Base-by-base conservation (phyloP, 2,888 invertebrate genomes). In the Athalia circularis region DNA sequence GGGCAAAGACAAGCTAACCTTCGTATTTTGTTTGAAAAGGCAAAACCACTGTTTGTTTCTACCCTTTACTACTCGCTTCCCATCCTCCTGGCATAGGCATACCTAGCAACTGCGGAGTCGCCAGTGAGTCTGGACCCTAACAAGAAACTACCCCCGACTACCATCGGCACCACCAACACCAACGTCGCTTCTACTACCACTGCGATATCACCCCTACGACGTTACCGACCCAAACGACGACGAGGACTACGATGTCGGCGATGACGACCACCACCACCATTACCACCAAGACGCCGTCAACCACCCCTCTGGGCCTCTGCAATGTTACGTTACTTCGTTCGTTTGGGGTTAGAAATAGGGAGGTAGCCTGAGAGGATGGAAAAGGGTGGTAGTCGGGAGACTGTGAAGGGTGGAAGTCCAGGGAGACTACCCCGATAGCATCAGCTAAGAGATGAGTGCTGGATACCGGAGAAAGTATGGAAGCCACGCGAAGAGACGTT, bases 41-140 rank as follows among this genome's bases (percentile, higher is more conserved):
- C 68, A 13, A 77, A 45, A 15, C 70, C 81, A 80, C 79, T 72
- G 82, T 82, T 57, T 83, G 84, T 85, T 85, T 82, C 82, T 82
- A 84, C 81, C 83, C 83, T 77, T 84, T 82, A 80, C 84, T 84
- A 83, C 79, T 81, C 80, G 50, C 77, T 80, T 80, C 81, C 80
- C 83, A 82, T 80, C 83, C 79, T 82, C 79, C 75, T 52, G 77
- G 65, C 79, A 67, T 76, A 79, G 79, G 79, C 76, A 76, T 79
- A 76, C 76, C 76, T 75, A 76, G 79, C 75, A 67, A 79, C 65
- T 75, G 76, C 76, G 65, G 84, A 88, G 88, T 88, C 88, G 88
- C 87, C 88, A 85, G 85, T 86, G 85, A 86, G 88, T 89, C 89
- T 89, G 88, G 87, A 89, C 87, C 88, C 88, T 88, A 89, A 89